Evolutionary conservation across 2,888 invertebrate species (phyloP).

Genomic region (Ochropacha duplaris): DNA sequence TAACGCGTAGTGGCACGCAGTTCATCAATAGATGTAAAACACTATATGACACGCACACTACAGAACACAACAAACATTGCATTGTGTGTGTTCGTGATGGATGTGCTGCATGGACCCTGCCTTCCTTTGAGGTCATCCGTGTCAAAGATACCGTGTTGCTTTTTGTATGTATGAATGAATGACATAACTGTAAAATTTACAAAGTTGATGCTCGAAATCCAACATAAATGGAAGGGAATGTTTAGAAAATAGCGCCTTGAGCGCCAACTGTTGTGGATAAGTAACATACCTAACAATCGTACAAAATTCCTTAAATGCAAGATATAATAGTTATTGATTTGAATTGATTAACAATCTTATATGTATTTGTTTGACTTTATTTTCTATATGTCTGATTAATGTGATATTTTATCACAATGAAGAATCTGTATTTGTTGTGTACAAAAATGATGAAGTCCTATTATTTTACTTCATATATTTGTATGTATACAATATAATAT

Average conservation of each 20-base stretch:
- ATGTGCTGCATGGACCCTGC: constrained; percentile 42
- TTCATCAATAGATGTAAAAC: constrained; percentile 42
- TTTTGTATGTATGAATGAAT: constrained; percentile 54
- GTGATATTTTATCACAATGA: too few species aligned
- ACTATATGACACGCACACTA: constrained; percentile 29
- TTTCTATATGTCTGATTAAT: too few species aligned
- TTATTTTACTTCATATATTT: neutral
- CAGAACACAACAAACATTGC: constrained; percentile 8
- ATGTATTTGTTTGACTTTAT: too few species aligned
- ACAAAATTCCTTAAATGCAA: too few species aligned
- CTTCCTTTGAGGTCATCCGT: constrained; percentile 57
- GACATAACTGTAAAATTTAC: constrained; percentile 17
- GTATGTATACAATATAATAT: neutral
- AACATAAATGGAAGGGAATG: too few species aligned
- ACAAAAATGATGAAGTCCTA: too few species aligned
- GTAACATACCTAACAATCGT: too few species aligned
- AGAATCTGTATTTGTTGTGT: too few species aligned
- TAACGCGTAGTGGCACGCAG: constrained; percentile 44
- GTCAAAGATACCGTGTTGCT: constrained; percentile 47
- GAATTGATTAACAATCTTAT: too few species aligned
- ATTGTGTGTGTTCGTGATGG: constrained; percentile 10
- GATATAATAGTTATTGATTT: too few species aligned
- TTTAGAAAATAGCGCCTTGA: too few species aligned
- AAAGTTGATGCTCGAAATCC: neutral
- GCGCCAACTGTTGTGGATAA: too few species aligned